Evolutionary conservation across 2,888 invertebrate genomes (phyloP), one percentile per base, ranked within the genome.

Genomic region (Hylaea fasciaria): DNA sequence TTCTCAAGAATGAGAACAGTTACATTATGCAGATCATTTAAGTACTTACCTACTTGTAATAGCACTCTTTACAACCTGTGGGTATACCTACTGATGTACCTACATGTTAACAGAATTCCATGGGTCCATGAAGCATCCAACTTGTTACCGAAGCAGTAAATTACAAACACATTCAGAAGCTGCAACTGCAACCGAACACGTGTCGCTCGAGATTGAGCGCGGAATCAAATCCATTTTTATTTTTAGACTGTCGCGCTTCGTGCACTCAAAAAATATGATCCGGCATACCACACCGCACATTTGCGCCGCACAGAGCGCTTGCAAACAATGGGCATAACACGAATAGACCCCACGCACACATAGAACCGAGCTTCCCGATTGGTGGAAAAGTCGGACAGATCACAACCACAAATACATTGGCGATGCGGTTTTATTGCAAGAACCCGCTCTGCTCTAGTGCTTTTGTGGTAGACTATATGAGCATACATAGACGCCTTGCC

Each of bases 401-500:
- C 62, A 63, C 68, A 54, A 68, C 66, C 77, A 77, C 79, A 77
- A 73, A 79, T 73, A 83, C 82, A 74, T 70, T 62, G 70, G 67
- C 70, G 74, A 68, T 79, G 77, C 77, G 80, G 83, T 85, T 80
- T 80, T 81, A 79, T 81, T 78, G 80, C 81, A 74, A 80, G 80
- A 82, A 81, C 78, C 78, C 77, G 81, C 81, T 80, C 71, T 77
- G 83, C 81, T 84, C 84, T 80, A 78, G 76, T 80, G 81, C 79
- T 81, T 81, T 82, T 80, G 84, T 32, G 32, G 79, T 79, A 69
- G 73, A 77, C 73, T 78, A 77, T 78, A 76, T 74, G 74, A 76
- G 76, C 75, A 79, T 77, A 73, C 61, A 62, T 56, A 22, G 5
- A 32, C 9, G 63, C 60, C 40, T 41, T 37, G 59, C 40, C 56